A percentile compares a stretch with the other conserved stretches of the same genome.
phyloP scores from a whole-genome alignment of 2,888 invertebrate species.

The Pseudanteris insignis region DNA sequence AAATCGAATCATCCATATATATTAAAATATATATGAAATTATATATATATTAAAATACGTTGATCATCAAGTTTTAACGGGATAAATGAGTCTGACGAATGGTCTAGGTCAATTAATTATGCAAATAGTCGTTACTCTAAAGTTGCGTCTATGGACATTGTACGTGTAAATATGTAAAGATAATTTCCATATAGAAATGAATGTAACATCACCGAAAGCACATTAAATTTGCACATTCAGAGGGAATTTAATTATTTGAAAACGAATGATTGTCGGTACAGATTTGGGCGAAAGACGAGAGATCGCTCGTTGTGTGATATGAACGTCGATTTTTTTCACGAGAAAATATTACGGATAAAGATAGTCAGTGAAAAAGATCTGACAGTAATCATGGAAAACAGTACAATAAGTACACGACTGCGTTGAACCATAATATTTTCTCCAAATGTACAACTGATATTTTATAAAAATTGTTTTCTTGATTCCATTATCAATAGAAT shows the following conservation, averaged over 20 bases:
- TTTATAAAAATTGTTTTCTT: no score
- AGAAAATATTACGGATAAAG: constrained; percentile 17
- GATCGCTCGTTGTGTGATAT: constrained; percentile 32
- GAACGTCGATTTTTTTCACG: constrained; percentile 15
- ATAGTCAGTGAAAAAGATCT: no score
- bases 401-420: no score
- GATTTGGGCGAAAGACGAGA: constrained; percentile 9
- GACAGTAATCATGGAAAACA: no score
- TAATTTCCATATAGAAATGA: constrained; percentile 37
- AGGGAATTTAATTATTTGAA: constrained; percentile 27
- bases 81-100: not conserved
- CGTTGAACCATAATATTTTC: no score
- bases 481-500: no score
- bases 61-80: constrained; percentile 3
- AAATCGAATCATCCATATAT: no score
- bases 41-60: no score
- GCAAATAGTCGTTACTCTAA: constrained; percentile 39
- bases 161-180: constrained; percentile 45
- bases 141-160: constrained; percentile 41
- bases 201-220: constrained; percentile 42
- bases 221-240: constrained; percentile 46
- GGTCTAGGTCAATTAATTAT: constrained; percentile 36
- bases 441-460: no score
- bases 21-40: no score
- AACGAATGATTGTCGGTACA: constrained; percentile 28